A percentile compares a stretch with the other conserved stretches of the same genome.
phyloP scores from a whole-genome alignment of 2,888 invertebrate species.

The Apodemia hepburni region DNA sequence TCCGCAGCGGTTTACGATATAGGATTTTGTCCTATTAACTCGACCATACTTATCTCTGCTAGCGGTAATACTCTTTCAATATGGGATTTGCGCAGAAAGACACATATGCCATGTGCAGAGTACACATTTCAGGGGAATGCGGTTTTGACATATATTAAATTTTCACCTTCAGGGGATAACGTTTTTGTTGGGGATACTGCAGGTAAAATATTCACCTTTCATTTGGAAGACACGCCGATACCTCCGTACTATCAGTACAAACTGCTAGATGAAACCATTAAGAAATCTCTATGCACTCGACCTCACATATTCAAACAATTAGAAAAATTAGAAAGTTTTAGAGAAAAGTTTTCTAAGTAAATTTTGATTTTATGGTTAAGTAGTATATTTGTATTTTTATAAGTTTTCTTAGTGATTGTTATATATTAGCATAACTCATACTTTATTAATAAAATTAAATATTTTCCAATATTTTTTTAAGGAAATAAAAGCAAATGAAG shows the following conservation, averaged over 20 bases:
- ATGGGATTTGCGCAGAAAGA: conserved; percentile 89
- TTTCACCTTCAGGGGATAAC: conserved; percentile 84
- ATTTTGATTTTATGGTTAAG: neutral
- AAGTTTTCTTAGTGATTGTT: neutral
- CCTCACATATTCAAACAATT: conserved; percentile 82
- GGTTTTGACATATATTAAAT: conserved; percentile 77
- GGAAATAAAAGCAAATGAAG: no score
- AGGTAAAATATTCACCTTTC: conserved; percentile 84
- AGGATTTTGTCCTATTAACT: conserved; percentile 87
- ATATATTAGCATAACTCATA: neutral
- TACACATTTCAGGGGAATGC: conserved; percentile 68
- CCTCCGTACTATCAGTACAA: conserved; percentile 84
- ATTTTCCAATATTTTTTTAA: no score
- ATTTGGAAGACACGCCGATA: conserved; percentile 88
- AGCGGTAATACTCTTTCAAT: conserved; percentile 84
- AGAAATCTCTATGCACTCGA: conserved; percentile 82
- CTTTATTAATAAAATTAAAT: no score
- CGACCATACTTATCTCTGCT: conserved; percentile 86
- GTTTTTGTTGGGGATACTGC: conserved; percentile 84
- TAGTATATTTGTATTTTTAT: neutral
- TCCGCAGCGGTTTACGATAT: conserved; percentile 77
- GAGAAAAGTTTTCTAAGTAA: conserved; percentile 34
- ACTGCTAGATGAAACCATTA: conserved; percentile 82
- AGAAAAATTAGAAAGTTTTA: conserved; percentile 72
- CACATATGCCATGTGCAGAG: conserved; percentile 83